Percentiles rank a stretch among this genome's conserved stretches.
Evolutionary conservation across 2,888 invertebrate genomes (phyloP).

Genomic region (Colletes collaris): DNA sequence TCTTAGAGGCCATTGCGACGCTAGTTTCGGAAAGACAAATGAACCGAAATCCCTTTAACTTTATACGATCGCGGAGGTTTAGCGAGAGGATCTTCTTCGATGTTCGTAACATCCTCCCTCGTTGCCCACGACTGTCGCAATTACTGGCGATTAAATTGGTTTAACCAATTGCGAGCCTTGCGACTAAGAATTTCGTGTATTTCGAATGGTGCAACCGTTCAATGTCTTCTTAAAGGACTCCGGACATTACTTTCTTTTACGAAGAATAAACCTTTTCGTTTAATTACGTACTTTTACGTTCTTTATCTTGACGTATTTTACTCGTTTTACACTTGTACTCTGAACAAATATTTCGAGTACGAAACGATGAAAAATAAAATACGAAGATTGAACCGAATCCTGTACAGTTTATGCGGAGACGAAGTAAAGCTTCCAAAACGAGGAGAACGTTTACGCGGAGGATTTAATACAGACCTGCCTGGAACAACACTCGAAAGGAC

Average conservation of each 20-base stretch:
- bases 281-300: background rate
- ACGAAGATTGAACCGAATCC: too few relatives aligned
- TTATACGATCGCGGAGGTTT: constrained; percentile 44
- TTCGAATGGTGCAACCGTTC: background rate
- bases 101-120: constrained; percentile 21
- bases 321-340: too few relatives aligned
- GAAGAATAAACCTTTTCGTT: background rate
- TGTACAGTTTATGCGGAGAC: too few relatives aligned
- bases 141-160: constrained; percentile 60
- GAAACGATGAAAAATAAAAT: too few relatives aligned
- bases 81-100: constrained; percentile 48
- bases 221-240: background rate
- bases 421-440: too few relatives aligned
- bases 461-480: too few relatives aligned
- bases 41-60: constrained; percentile 66
- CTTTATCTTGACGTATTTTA: too few relatives aligned
- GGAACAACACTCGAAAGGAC: background rate
- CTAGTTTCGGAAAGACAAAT: constrained; percentile 57
- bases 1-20: constrained; percentile 36
- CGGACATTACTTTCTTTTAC: background rate
- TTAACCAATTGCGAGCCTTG: constrained; percentile 42
- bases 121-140: constrained; percentile 54
- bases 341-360: too few relatives aligned
- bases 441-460: too few relatives aligned
- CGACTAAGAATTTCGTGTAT: constrained; percentile 27